Evolutionary conservation across 2,113 vertebrate species (phyloP).

Genomic region (Holacanthus passer): DNA sequence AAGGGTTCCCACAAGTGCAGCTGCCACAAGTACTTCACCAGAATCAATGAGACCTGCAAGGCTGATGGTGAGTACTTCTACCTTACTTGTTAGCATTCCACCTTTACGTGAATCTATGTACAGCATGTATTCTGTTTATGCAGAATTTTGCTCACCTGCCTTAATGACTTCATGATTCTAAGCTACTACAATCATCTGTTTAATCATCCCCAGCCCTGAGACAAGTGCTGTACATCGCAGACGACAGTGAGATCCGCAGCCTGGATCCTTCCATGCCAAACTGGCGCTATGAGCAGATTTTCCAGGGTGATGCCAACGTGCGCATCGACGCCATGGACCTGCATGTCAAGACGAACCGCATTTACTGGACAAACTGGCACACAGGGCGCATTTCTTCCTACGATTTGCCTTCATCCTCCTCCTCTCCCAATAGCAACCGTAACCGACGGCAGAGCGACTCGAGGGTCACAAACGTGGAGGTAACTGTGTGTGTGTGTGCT

Average conservation of each 20-base stretch:
- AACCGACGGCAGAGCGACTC: conserved; percentile 90
- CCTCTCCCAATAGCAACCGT: conserved; percentile 87
- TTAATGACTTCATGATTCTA: no score
- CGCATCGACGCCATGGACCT: conserved; percentile 98
- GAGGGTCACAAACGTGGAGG: conserved; percentile 91
- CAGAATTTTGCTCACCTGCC: background rate
- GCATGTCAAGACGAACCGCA: conserved; percentile 92
- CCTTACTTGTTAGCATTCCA: background rate
- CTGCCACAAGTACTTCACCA: conserved; percentile 93
- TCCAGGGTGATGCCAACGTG: conserved; percentile 94
- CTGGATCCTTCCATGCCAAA: conserved; percentile 93
- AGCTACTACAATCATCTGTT: background rate
- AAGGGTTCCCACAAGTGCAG: conserved; percentile 95
- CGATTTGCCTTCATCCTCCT: conserved; percentile 85
- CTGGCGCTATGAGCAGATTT: conserved; percentile 94
- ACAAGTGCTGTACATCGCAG: conserved; percentile 93
- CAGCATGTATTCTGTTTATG: background rate
- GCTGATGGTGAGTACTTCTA: conserved; percentile 87
- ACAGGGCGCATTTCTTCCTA: conserved; percentile 93
- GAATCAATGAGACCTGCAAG: conserved; percentile 94
- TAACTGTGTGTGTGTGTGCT: conserved; percentile 58
- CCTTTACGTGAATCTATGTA: no score
- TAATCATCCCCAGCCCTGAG: conserved; percentile 81
- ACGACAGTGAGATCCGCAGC: conserved; percentile 98
- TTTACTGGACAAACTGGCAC: conserved; percentile 99